These are phyloP conservation scores for Papilio helenus DNA, from an alignment of 1,140 invertebrate genomes.

Conservation along the genomic window DNA sequence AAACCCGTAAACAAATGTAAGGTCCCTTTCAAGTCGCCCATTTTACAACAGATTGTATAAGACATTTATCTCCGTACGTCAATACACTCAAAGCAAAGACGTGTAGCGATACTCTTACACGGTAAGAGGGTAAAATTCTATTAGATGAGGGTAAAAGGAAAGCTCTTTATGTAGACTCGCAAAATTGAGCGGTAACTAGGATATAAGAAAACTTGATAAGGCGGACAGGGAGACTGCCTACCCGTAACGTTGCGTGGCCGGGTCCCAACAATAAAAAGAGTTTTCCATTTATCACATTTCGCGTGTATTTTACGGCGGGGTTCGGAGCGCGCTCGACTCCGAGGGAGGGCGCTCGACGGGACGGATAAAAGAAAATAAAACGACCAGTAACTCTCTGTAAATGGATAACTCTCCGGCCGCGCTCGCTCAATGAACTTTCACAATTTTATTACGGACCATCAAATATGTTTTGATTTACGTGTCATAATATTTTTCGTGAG, in stretches of 20 bases:
- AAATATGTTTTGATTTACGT: slow-evolving; percentile 39
- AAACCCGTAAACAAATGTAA: background rate
- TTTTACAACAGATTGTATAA: slow-evolving; percentile 24
- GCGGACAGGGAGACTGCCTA: slow-evolving; percentile 55
- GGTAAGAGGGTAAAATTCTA: slow-evolving; percentile 52
- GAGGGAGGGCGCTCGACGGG: slow-evolving; percentile 69
- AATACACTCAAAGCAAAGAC: slow-evolving; percentile 27
- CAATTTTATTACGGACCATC: slow-evolving; percentile 53
- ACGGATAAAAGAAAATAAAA: slow-evolving; percentile 81
- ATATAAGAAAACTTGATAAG: slow-evolving; percentile 78
- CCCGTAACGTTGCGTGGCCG: slow-evolving; percentile 70
- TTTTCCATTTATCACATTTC: slow-evolving; percentile 82
- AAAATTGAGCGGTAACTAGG: slow-evolving; percentile 76
- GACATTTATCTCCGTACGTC: slow-evolving; percentile 27
- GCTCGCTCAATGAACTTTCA: slow-evolving; percentile 71
- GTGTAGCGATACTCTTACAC: slow-evolving; percentile 30
- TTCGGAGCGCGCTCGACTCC: slow-evolving; percentile 62
- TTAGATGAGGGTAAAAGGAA: slow-evolving; percentile 53
- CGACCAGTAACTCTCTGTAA: slow-evolving; percentile 75
- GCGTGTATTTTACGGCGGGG: slow-evolving; percentile 80
- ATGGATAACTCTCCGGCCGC: slow-evolving; percentile 76
- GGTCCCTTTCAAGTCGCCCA: background rate
- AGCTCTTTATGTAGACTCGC: slow-evolving; percentile 64
- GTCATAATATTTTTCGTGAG: slow-evolving; percentile 29
- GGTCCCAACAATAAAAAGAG: slow-evolving; percentile 77